Evolutionary conservation across 1,140 invertebrate species (phyloP).

Genomic region (Choristoneura fumiferana): DNA sequence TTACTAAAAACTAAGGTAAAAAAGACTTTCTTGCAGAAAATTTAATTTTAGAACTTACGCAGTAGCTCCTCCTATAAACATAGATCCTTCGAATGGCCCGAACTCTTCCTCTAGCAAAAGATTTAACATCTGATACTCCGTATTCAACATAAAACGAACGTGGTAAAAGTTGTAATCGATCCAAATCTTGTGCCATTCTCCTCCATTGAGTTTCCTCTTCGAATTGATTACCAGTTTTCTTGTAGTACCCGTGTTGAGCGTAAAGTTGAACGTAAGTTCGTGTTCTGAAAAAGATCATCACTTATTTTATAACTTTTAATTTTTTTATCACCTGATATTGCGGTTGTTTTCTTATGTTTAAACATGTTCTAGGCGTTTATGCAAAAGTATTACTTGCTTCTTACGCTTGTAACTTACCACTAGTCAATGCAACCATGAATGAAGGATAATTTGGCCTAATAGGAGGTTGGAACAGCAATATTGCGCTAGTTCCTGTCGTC

Average conservation of each 20-base stretch:
- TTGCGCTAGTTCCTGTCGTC: slow-evolving; percentile 93
- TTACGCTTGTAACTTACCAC: slow-evolving; percentile 78
- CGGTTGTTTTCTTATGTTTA: no score
- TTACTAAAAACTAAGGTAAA: no score
- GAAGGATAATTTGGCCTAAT: slow-evolving; percentile 92
- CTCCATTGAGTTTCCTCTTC: slow-evolving; percentile 88
- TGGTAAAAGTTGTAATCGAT: slow-evolving; percentile 96
- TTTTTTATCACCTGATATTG: no score
- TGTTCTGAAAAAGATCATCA: slow-evolving; percentile 80
- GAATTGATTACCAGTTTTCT: slow-evolving; percentile 90
- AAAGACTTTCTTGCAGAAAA: no score
- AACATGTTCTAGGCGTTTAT: no score
- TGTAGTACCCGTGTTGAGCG: slow-evolving; percentile 89
- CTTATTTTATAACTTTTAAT: no score
- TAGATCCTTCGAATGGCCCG: slow-evolving; percentile 93
- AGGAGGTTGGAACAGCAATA: slow-evolving; percentile 93
- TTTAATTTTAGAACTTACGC: slow-evolving; percentile 80
- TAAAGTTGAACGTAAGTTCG: slow-evolving; percentile 93
- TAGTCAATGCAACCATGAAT: slow-evolving; percentile 92
- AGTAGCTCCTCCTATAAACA: slow-evolving; percentile 95
- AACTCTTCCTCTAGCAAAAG: slow-evolving; percentile 91
- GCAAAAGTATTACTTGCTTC: no score
- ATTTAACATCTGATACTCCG: slow-evolving; percentile 92
- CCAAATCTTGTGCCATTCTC: slow-evolving; percentile 97
- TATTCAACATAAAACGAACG: slow-evolving; percentile 95